A percentile compares a stretch with the other conserved stretches of the same genome.
phyloP scores from a whole-genome alignment of 2,113 vertebrate species.

The Fulmarus glacialis region DNA sequence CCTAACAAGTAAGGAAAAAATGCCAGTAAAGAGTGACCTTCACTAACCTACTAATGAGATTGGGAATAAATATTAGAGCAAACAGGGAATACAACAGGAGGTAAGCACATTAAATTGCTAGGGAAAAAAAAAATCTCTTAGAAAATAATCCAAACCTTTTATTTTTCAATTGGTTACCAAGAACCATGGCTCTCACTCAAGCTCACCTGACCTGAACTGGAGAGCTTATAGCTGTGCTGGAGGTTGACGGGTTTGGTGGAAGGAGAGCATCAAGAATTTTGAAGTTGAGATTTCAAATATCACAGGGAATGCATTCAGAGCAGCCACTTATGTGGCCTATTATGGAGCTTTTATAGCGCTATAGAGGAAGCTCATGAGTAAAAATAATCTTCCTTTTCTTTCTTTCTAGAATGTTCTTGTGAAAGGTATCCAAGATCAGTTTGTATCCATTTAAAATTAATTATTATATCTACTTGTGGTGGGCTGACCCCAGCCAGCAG shows the following conservation, averaged over 20 bases:
- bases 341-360: slow-evolving; percentile 85
- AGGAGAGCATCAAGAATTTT: slow-evolving; percentile 81
- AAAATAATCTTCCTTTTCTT: not conserved
- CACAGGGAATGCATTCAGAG: slow-evolving; percentile 86
- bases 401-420: not conserved
- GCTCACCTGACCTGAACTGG: slow-evolving; percentile 78
- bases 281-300: slow-evolving; percentile 82
- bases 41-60: not conserved
- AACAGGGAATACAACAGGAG: not conserved
- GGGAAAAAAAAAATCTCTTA: not conserved
- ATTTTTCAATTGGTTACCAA: slow-evolving; percentile 61
- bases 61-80: not conserved
- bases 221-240: slow-evolving; percentile 80
- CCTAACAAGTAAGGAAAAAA: not conserved
- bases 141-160: not conserved
- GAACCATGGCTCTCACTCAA: slow-evolving; percentile 81
- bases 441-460: not conserved
- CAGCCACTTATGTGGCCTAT: slow-evolving; percentile 85
- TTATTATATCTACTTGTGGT: not conserved
- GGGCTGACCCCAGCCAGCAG: not conserved
- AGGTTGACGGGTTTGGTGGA: slow-evolving; percentile 85
- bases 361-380: slow-evolving; percentile 80
- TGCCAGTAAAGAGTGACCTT: not conserved
- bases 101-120: not conserved
- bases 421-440: not conserved